These are phyloP conservation scores for Tokudaia muenninki DNA, from an alignment of 2,797 vertebrate genomes.

Conservation along the genomic window DNA sequence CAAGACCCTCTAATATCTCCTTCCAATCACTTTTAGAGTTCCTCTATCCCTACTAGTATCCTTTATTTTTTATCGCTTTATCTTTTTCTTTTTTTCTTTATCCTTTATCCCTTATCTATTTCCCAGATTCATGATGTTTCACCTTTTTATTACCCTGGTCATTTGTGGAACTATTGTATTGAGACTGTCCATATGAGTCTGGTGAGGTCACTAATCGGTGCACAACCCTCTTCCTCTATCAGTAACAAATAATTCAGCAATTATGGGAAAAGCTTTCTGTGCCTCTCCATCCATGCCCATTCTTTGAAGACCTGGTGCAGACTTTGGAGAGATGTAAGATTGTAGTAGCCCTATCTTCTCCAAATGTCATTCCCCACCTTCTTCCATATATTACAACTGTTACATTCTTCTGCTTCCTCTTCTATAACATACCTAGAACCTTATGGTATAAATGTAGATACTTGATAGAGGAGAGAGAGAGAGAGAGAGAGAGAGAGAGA, in stretches of 20 bases:
- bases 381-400: neutral
- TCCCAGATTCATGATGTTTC: neutral
- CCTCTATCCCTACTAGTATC: neutral
- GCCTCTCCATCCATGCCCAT: neutral
- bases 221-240: neutral
- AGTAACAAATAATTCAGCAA: neutral
- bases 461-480: neutral
- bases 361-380: neutral
- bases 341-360: neutral
- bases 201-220: neutral
- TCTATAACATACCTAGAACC: neutral
- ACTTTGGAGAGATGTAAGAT: neutral
- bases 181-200: neutral
- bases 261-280: neutral
- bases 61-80: neutral
- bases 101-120: neutral
- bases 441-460: neutral
- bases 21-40: neutral
- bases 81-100: neutral
- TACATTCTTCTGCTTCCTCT: neutral
- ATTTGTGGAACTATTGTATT: neutral
- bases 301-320: neutral
- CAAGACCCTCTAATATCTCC: neutral
- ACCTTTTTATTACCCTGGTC: neutral
- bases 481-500: too few relatives aligned